phyloP scores from a whole-genome alignment of 2,888 invertebrate species.

The Diaperis boleti region DNA sequence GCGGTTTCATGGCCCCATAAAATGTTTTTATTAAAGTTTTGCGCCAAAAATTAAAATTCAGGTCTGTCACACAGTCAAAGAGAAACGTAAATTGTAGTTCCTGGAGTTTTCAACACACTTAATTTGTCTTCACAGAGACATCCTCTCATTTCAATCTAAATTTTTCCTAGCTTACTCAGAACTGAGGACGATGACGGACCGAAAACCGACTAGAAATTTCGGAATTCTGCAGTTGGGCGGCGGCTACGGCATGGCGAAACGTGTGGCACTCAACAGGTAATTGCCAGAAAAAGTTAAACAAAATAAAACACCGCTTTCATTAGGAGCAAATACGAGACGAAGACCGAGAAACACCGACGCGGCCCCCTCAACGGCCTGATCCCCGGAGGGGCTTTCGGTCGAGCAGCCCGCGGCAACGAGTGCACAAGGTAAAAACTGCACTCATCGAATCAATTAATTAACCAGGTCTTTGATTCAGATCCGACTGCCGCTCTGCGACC shows the following conservation, averaged over 20 bases:
- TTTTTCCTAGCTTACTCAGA: conserved; percentile 31
- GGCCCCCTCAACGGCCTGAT: conserved; percentile 47
- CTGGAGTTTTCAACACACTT: no score
- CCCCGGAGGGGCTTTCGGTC: conserved; percentile 48
- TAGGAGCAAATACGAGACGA: conserved; percentile 25
- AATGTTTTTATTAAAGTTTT: no score
- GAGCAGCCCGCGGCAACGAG: conserved; percentile 43
- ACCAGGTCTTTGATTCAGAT: conserved; percentile 13
- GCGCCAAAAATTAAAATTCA: no score
- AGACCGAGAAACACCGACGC: conserved; percentile 39
- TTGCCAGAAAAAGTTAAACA: no score
- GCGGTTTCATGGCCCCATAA: no score
- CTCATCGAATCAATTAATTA: conserved; percentile 11
- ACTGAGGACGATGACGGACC: neutral
- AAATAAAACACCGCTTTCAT: conserved; percentile 1
- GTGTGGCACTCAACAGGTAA: no score
- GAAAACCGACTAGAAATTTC: conserved; percentile 28
- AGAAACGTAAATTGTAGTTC: no score
- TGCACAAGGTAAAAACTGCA: conserved; percentile 19
- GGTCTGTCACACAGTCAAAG: no score
- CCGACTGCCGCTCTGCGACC: neutral
- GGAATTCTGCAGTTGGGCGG: conserved; percentile 37
- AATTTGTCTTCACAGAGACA: no score
- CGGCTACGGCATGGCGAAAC: conserved; percentile 36
- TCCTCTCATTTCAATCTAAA: no score